Evolutionary conservation across 2,888 invertebrate species (phyloP), one percentile per base, ranked within the genome.

Genomic region (Yponomeuta sedellus): DNA sequence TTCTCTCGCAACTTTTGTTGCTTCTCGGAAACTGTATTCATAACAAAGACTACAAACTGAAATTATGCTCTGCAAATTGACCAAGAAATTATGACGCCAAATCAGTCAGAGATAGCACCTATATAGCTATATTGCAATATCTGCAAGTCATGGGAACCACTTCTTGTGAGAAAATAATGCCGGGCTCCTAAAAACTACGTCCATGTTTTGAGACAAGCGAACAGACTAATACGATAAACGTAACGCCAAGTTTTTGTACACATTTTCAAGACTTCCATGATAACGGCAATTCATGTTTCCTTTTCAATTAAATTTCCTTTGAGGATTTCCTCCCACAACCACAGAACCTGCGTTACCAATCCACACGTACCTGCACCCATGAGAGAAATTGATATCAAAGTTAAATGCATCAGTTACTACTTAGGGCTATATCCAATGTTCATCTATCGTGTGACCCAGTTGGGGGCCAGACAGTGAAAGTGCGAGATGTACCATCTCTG

Each of bases 401-500:
- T 52, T 52, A 52, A 52, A 52, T 52, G 44, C 44, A 52, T 16
- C 44, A 16, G 44, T 52, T 16, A 52, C 61, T 70, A 73, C 74
- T 77, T 72, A 76, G 25, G 70, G 66, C 66, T 68, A 61, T 57
- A 56, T 61, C 52, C 52, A 28, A 16, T 63, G 28, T 66, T 76
- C 73, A 77, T 72, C 77, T 71, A 74, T 73, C 75, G 73, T 74
- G 75, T 79, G 83, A 83, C 86, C 84, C 73, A 81, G 79, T 78
- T 84, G 77, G 75, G 74, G 72, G 71, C 71, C 69, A 73, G 73
- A 73, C 73, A 82, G 88, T 85, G 88, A 89, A 88, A 88, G 88
- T 86, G 81, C 78, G 78, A 81, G 83, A 86, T 81, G 76, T 76
- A 72, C 73, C 75, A 74, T 72, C 73, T 73, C 73, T 73, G 72